Evolutionary conservation across 2,113 vertebrate genomes (phyloP), one percentile per base, ranked within the genome.

Genomic region (Bostrychus sinensis): DNA sequence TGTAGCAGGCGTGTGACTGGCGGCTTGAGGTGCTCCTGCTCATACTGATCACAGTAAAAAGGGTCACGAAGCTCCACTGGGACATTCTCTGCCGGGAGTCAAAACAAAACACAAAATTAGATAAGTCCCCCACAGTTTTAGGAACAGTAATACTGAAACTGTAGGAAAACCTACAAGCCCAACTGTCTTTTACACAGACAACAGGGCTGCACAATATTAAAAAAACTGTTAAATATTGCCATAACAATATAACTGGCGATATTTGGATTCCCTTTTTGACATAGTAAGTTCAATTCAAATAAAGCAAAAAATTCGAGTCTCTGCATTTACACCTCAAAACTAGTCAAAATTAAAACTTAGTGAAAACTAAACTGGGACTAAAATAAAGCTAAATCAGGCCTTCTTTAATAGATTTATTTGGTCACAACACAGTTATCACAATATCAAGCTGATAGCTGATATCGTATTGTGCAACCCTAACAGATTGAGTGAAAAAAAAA

Each of bases 41-140:
- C 95, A 22, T 97, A 97, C 86, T 97, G 95, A 86, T 97, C 95
- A 0, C 92, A 93, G 86, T 97, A 97, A 90, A 96, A 96, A 12
- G 95, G 95, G 46, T 95, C 94, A 64, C 92, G 91, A 70, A 97
- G 91, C 88, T 97, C 95, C 42, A 87, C 86, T 1, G 95, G 95
- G 57, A 97, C 92, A 8, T 93, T 94, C 59, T 96, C 95, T 95
- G 74, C 8, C 41, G 48, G 69, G 26, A 69, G 45, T 82, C 54
- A 77, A 62, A 61, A 65, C 22, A 64, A 25, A 1, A 80, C 2
- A 62, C 3, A 50, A n/a, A 17, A 16, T 81, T 53, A 63, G 48
- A 67, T 12, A 34, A 51, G 25, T 51, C 45, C 45, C 23, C 45
- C 45, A 19, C 25, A 0, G 26, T 51, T 69, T 7, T n/a, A 36